Percentiles rank a stretch among this genome's conserved stretches.
phyloP scores from a whole-genome alignment of 2,113 vertebrate genomes.

The Mormoops blainvillei region DNA sequence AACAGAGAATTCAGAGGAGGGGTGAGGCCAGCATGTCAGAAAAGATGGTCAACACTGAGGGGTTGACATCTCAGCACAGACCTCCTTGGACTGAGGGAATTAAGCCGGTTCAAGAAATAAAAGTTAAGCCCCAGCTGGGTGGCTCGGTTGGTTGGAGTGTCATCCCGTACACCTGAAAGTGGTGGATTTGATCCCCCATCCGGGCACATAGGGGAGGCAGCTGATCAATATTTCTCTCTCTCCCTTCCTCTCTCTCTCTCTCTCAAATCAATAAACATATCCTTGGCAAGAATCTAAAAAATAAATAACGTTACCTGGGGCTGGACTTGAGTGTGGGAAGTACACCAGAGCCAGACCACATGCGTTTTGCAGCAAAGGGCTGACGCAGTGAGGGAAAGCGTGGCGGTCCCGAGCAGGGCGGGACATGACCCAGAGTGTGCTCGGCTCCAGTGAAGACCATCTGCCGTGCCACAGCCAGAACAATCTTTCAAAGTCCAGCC shows the following conservation, averaged over 20 bases:
- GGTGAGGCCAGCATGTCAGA: neutral
- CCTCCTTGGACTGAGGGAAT: neutral
- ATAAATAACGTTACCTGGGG: too few species aligned
- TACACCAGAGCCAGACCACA: neutral
- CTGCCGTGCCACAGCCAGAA: neutral
- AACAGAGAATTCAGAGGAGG: neutral
- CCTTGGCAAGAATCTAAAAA: too few species aligned
- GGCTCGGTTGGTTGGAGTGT: too few species aligned
- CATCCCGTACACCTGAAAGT: too few species aligned
- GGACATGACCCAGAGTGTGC: too few species aligned
- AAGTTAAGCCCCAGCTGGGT: too few species aligned
- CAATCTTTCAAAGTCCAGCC: neutral
- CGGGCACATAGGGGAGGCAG: too few species aligned
- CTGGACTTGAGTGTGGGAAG: neutral
- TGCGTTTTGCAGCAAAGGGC: neutral
- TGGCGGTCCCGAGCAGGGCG: neutral
- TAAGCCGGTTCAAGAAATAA: neutral
- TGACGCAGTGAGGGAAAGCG: neutral
- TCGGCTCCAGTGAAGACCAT: neutral
- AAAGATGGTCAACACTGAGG: neutral
- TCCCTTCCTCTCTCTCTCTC: too few species aligned
- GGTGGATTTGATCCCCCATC: too few species aligned
- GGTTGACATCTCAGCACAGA: neutral
- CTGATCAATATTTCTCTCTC: too few species aligned
- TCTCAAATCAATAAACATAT: too few species aligned